phyloP scores from a whole-genome alignment of 2,797 vertebrate species.

The Eleutherodactylus coqui region DNA sequence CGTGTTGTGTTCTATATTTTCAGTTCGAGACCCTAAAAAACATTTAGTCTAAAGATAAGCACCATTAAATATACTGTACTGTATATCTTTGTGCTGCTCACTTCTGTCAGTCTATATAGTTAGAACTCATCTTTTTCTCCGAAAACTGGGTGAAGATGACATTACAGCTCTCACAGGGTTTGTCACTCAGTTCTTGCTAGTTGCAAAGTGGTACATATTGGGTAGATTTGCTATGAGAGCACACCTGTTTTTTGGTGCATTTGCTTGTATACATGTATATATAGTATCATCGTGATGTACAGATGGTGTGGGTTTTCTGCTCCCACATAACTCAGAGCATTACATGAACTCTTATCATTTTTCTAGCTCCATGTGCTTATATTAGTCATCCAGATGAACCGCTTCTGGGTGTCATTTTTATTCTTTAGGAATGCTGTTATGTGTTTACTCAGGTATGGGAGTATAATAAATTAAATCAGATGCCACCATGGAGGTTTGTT shows the following conservation, averaged over 20 bases:
- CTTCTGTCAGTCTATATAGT: no score
- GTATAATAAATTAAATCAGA: constrained; percentile 48
- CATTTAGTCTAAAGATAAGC: no score
- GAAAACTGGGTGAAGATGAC: no score
- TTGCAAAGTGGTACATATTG: neutral
- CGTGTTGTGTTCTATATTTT: no score
- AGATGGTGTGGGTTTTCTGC: neutral
- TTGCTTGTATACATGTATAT: neutral
- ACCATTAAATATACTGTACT: no score
- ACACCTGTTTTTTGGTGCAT: neutral
- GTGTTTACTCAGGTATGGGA: constrained; percentile 37
- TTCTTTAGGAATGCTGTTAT: constrained; percentile 37
- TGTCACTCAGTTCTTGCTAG: no score
- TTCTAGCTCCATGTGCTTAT: neutral
- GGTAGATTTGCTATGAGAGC: no score
- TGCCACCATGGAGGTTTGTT: constrained; percentile 31
- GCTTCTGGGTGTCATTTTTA: constrained; percentile 44
- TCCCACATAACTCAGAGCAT: constrained; percentile 34
- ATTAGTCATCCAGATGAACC: constrained; percentile 37
- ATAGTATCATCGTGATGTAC: neutral
- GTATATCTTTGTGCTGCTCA: no score
- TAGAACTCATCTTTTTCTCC: no score
- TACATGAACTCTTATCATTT: constrained; percentile 30
- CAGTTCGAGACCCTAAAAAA: neutral
- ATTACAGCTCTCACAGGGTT: neutral